A percentile compares a stretch with the other conserved stretches of the same genome.
These are phyloP conservation scores for Morone chrysops DNA, from an alignment of 2,113 vertebrate species.

Conservation along the genomic window DNA sequence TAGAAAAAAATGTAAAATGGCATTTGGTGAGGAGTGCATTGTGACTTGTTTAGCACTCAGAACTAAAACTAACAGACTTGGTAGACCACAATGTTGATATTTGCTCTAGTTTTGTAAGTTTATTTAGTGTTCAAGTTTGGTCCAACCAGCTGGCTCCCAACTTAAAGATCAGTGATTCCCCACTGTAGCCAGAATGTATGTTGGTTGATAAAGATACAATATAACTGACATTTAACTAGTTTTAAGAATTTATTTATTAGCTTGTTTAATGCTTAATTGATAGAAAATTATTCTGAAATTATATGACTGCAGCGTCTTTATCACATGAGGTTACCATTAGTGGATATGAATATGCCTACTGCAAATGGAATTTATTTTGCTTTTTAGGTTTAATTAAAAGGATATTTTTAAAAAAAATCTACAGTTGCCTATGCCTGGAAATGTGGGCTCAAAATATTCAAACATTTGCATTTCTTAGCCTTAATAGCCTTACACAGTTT, in stretches of 20 bases:
- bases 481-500: conserved; percentile 24
- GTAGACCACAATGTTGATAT: neutral
- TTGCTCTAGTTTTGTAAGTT: neutral
- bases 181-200: neutral
- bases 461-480: conserved; percentile 35
- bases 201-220: neutral
- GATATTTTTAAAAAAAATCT: too few species aligned
- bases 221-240: neutral
- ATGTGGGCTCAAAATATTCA: conserved; percentile 13
- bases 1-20: too few species aligned
- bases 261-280: neutral
- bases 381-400: neutral
- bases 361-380: neutral
- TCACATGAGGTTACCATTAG: neutral
- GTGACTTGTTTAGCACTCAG: too few species aligned
- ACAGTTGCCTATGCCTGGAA: neutral
- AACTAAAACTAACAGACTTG: too few species aligned
- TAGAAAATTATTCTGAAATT: neutral
- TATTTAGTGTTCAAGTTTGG: neutral
- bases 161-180: neutral
- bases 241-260: neutral
- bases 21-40: too few species aligned
- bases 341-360: neutral
- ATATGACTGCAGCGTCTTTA: neutral
- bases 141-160: neutral